These are phyloP conservation scores for Cepphus grylle DNA, from an alignment of 2,113 vertebrate genomes.

Conservation along the genomic window DNA sequence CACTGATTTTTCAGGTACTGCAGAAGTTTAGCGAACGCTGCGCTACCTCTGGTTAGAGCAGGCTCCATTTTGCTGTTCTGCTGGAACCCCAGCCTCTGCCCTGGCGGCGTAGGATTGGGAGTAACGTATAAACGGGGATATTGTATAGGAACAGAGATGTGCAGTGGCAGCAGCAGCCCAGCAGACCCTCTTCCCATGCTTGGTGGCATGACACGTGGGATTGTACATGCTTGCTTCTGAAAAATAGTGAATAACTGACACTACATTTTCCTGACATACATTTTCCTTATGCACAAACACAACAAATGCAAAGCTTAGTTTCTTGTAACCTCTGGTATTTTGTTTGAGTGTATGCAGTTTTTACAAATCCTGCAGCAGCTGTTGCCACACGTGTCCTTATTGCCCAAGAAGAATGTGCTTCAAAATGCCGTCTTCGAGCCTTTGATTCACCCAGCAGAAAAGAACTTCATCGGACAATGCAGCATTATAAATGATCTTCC, in stretches of 20 bases:
- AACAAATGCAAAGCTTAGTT: slow-evolving; percentile 45
- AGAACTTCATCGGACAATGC: background rate
- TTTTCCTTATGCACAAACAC: background rate
- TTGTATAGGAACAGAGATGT: background rate
- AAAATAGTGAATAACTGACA: slow-evolving; percentile 6
- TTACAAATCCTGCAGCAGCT: slow-evolving; percentile 63
- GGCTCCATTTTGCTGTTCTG: background rate
- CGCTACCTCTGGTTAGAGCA: background rate
- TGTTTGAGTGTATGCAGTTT: slow-evolving; percentile 45
- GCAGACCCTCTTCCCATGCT: background rate
- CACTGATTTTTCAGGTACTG: background rate
- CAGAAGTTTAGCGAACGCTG: background rate
- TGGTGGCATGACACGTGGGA: background rate
- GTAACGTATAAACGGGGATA: background rate
- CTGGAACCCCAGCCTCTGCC: background rate
- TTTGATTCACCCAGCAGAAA: slow-evolving; percentile 11
- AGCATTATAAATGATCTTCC: background rate
- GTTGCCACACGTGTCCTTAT: slow-evolving; percentile 57
- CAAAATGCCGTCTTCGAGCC: background rate
- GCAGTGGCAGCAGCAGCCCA: background rate
- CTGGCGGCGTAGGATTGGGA: no score
- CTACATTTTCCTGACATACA: background rate
- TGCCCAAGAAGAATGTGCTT: background rate
- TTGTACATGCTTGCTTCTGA: slow-evolving; percentile 6
- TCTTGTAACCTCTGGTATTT: slow-evolving; percentile 48